phyloP scores from a whole-genome alignment of 37 sponge, comb jelly and placozoan species.

The Theonella swinhoei region DNA sequence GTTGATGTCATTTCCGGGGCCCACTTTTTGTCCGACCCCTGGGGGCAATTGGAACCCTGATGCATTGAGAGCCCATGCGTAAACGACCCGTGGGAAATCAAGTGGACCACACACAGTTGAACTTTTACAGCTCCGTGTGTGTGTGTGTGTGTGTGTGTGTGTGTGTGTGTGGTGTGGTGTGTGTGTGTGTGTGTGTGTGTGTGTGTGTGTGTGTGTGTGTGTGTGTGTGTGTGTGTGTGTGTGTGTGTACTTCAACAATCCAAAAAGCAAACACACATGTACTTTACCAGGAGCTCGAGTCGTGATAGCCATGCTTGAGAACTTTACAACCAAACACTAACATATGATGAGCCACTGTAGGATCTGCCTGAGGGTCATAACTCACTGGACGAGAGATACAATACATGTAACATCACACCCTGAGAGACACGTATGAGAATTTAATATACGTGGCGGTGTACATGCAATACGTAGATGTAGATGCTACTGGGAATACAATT shows the following conservation, averaged over 20 bases:
- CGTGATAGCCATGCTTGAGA: not conserved
- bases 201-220: no score
- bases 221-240: no score
- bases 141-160: no score
- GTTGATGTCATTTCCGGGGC: constrained; percentile 53
- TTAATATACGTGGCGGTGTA: not conserved
- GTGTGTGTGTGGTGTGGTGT: no score
- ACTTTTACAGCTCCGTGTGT: constrained; percentile 35
- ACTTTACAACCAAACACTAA: constrained; percentile 77
- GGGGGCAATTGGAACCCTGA: constrained; percentile 66
- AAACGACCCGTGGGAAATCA: constrained; percentile 30
- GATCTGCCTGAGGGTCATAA: constrained; percentile 67
- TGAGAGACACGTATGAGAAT: not conserved
- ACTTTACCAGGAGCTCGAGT: not conserved
- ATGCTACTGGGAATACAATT: no score
- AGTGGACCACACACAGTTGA: not conserved
- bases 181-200: no score
- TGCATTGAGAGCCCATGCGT: constrained; percentile 87
- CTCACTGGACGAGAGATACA: constrained; percentile 33
- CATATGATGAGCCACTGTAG: constrained; percentile 76
- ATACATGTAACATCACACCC: not conserved
- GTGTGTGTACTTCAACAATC: no score
- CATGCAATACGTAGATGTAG: no score
- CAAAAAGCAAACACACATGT: no score
- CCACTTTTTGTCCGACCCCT: constrained; percentile 81